These are phyloP conservation scores for Agrilus mali DNA, from an alignment of 2,888 invertebrate species.

Conservation along the genomic window DNA sequence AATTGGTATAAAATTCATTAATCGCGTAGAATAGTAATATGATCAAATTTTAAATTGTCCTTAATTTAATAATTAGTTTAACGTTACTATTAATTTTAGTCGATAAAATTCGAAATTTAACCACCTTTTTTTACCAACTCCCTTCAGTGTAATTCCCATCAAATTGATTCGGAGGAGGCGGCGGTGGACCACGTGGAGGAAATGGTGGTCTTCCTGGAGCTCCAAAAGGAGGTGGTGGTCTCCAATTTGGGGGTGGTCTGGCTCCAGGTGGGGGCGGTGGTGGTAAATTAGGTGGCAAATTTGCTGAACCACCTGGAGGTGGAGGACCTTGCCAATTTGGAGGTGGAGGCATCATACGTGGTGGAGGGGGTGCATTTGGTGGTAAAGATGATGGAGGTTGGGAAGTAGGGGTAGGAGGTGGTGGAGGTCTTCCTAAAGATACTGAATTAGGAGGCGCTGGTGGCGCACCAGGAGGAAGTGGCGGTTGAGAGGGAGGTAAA, in stretches of 20 bases:
- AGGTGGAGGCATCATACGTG: conserved; percentile 30
- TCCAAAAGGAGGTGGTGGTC: conserved; percentile 47
- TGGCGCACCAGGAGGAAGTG: conserved; percentile 49
- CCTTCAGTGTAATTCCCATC: conserved; percentile 18
- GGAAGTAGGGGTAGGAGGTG: conserved; percentile 32
- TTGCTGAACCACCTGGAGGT: conserved; percentile 32
- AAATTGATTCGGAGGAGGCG: conserved; percentile 44
- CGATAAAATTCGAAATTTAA: too few relatives aligned
- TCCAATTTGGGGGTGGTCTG: conserved; percentile 51
- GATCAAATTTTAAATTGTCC: too few relatives aligned
- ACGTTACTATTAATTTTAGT: too few relatives aligned
- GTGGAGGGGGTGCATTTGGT: conserved; percentile 21
- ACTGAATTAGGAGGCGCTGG: conserved; percentile 39
- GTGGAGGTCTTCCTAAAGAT: conserved; percentile 15
- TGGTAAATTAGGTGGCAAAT: conserved; percentile 35
- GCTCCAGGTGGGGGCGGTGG: conserved; percentile 46
- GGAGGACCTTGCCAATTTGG: conserved; percentile 27
- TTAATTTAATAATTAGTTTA: too few relatives aligned
- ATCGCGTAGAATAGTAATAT: too few relatives aligned
- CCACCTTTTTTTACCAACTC: conserved; percentile 14
- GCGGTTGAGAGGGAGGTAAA: conserved; percentile 50
- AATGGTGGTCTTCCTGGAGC: conserved; percentile 41
- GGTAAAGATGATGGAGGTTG: conserved; percentile 14
- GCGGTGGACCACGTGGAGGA: conserved; percentile 59
- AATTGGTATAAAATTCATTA: too few relatives aligned